Evolutionary conservation across 37 sponge, comb jelly and placozoan genomes (phyloP).

Genomic region (Bolinopsis microptera): DNA sequence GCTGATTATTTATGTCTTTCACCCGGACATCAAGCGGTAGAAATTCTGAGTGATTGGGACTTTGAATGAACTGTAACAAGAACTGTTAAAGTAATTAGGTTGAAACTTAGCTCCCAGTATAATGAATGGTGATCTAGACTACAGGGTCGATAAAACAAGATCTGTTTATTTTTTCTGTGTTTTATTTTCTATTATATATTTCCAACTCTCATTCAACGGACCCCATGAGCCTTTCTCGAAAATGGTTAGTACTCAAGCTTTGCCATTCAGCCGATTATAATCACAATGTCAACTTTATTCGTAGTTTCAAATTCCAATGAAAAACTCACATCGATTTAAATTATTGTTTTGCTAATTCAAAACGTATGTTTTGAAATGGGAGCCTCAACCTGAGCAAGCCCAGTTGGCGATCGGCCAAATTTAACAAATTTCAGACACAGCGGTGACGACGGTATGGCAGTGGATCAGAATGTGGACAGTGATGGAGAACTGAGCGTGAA

Average conservation of each 20-base stretch:
- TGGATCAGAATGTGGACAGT: constrained; percentile 19
- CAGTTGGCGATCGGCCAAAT: constrained; percentile 6
- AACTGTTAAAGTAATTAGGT: background rate
- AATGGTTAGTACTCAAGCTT: background rate
- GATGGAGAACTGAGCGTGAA: constrained; percentile 58
- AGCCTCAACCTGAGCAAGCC: no score
- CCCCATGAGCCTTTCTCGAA: background rate
- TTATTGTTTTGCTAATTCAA: no score
- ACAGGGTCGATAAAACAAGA: background rate
- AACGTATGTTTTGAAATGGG: no score
- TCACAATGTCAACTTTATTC: no score
- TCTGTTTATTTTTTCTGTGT: background rate
- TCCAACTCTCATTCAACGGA: background rate
- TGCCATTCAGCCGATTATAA: background rate
- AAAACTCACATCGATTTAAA: no score
- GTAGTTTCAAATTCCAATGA: no score
- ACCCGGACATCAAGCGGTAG: no score
- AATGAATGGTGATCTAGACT: background rate
- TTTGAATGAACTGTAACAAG: background rate
- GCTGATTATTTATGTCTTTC: no score
- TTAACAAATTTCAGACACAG: background rate
- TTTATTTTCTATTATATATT: background rate
- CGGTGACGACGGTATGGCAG: background rate
- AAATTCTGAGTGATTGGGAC: background rate
- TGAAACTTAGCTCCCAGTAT: background rate